These are phyloP conservation scores for Sapajus apella DNA, from an alignment of 2,113 vertebrate species.

Conservation along the genomic window DNA sequence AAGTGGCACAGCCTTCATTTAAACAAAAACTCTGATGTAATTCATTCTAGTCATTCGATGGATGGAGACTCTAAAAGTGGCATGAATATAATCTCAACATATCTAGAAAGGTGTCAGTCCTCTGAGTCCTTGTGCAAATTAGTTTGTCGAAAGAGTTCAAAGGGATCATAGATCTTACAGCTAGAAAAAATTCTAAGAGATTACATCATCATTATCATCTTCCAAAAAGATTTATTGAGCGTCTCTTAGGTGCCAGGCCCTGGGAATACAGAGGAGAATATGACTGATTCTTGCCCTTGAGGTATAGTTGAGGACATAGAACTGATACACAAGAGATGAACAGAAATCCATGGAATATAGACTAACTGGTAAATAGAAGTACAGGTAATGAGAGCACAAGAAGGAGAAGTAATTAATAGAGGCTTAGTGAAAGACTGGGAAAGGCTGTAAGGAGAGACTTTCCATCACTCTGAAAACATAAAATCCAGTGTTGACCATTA, in stretches of 20 bases:
- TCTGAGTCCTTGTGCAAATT: conserved; percentile 54
- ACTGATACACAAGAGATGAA: neutral
- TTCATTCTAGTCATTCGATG: conserved; percentile 10
- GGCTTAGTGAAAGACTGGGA: neutral
- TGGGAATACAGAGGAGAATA: neutral
- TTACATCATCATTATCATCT: conserved; percentile 35
- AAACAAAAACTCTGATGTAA: neutral
- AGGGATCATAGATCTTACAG: conserved; percentile 30
- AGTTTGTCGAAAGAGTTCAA: conserved; percentile 37
- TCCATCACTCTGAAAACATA: neutral
- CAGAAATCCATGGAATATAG: neutral
- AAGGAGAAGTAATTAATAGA: neutral
- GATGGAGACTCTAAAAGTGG: conserved; percentile 8
- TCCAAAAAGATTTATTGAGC: conserved; percentile 31
- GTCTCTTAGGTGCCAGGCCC: neutral
- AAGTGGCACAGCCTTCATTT: neutral
- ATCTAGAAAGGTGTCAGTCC: conserved; percentile 52
- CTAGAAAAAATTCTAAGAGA: conserved; percentile 22
- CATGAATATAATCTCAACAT: conserved; percentile 35
- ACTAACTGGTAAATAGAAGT: neutral
- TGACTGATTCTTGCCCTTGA: conserved; percentile 28
- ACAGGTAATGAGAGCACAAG: neutral
- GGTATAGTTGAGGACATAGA: neutral
- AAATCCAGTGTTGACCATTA: neutral
- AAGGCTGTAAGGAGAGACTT: neutral